phyloP scores from a whole-genome alignment of 2,797 vertebrate genomes.

The Spinus pinus region DNA sequence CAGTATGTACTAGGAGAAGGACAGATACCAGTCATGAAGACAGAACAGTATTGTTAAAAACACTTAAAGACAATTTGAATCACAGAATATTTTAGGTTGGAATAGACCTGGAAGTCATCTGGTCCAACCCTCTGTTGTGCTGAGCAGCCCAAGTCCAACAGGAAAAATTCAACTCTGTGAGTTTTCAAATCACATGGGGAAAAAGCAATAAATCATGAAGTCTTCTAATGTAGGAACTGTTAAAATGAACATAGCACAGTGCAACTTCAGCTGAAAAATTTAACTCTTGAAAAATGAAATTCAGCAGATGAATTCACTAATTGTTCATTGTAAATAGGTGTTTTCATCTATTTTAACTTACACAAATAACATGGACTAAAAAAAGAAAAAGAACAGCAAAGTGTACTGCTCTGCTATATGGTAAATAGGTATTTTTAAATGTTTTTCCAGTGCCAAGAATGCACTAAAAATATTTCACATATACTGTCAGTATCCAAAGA shows the following conservation, averaged over 20 bases:
- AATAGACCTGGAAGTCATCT: not conserved
- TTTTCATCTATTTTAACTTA: not conserved
- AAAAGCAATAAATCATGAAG: not conserved
- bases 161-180: not conserved
- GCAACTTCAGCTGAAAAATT: not conserved
- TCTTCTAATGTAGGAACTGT: not conserved
- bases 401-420: not conserved
- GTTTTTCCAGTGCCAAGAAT: not conserved
- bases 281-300: not conserved
- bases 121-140: not conserved
- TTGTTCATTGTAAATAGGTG: not conserved
- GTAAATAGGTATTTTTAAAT: not conserved
- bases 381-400: not conserved
- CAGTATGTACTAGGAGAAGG: not conserved
- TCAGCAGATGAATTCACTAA: not conserved
- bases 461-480: not conserved
- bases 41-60: not conserved
- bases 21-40: not conserved
- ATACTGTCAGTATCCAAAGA: not conserved
- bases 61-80: not conserved
- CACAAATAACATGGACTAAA: not conserved
- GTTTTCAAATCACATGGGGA: not conserved
- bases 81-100: not conserved
- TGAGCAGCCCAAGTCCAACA: not conserved
- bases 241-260: not conserved